Percentiles rank a stretch among this genome's conserved stretches.
phyloP scores from a whole-genome alignment of 2,113 vertebrate genomes.

The Nothocercus julius region DNA sequence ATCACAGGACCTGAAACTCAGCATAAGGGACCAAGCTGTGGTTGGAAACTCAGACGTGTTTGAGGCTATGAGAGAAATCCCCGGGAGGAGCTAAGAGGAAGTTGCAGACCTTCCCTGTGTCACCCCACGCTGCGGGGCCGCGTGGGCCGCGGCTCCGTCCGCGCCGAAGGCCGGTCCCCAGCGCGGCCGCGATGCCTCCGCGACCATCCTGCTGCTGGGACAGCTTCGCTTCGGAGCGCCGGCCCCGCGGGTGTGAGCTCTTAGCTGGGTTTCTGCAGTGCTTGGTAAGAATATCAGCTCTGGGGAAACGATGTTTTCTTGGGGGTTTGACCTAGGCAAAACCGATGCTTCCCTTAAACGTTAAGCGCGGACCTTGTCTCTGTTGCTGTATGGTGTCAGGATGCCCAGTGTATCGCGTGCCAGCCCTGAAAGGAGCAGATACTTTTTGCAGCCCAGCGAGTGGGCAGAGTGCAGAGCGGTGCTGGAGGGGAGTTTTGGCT shows the following conservation, averaged over 20 bases:
- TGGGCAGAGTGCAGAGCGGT: rapidly evolving
- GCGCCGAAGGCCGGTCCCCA: too few species aligned
- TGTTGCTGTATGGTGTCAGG: background rate
- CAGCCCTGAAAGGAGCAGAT: background rate
- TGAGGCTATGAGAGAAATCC: background rate
- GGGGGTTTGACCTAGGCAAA: background rate
- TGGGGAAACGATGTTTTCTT: background rate
- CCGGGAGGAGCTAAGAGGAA: rapidly evolving
- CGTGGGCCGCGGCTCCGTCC: too few species aligned
- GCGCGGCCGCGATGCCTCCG: too few species aligned
- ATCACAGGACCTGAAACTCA: too few species aligned
- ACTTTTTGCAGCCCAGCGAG: background rate
- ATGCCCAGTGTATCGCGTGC: background rate
- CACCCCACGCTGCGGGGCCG: too few species aligned
- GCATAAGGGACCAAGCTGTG: rapidly evolving
- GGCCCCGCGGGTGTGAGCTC: background rate
- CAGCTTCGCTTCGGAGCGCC: background rate
- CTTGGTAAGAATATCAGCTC: rapidly evolving
- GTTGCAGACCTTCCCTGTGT: background rate
- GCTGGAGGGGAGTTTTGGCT: background rate
- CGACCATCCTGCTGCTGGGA: too few species aligned
- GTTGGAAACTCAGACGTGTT: background rate
- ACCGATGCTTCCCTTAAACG: background rate
- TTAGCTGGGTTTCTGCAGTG: rapidly evolving
- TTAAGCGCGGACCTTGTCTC: background rate